Evolutionary conservation across 2,888 invertebrate species (phyloP).

Genomic region (Papilio demoleus): DNA sequence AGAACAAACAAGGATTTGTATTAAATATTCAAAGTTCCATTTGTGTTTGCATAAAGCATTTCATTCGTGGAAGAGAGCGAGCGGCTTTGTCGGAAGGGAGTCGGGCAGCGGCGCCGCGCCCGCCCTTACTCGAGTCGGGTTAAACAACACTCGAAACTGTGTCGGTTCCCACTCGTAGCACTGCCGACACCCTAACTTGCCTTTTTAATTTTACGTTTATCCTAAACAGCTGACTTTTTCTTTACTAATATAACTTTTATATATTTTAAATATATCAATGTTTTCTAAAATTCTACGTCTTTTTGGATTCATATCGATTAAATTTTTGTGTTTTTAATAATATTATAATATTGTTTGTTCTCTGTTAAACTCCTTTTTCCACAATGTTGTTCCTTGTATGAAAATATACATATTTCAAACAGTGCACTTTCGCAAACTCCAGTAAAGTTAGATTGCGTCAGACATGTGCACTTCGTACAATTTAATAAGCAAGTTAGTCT

Average conservation of each 20-base stretch:
- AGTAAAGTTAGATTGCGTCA: conserved; percentile 14
- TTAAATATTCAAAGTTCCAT: conserved; percentile 20
- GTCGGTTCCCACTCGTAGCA: not conserved
- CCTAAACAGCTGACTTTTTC: not conserved
- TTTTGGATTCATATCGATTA: too few relatives aligned
- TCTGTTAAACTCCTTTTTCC: not conserved
- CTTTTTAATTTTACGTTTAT: conserved; percentile 19
- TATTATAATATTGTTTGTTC: too few relatives aligned
- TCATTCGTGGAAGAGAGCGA: not conserved
- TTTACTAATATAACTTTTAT: conserved; percentile 1
- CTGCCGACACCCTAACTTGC: conserved; percentile 16
- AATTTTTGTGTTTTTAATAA: too few relatives aligned
- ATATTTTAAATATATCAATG: too few relatives aligned
- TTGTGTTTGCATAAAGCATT: conserved; percentile 14
- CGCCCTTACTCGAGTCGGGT: not conserved
- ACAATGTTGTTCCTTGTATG: not conserved
- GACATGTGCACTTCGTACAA: not conserved
- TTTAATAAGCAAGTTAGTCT: not conserved
- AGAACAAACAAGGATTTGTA: conserved; percentile 21
- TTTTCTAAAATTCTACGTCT: too few relatives aligned
- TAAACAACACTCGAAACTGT: conserved; percentile 7
- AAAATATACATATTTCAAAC: not conserved
- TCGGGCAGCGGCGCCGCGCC: not conserved
- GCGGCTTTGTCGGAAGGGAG: not conserved
- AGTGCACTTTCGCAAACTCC: not conserved